Evolutionary conservation across 2,113 vertebrate species (phyloP), one percentile per base, ranked within the genome.

Genomic region (Meles meles): DNA sequence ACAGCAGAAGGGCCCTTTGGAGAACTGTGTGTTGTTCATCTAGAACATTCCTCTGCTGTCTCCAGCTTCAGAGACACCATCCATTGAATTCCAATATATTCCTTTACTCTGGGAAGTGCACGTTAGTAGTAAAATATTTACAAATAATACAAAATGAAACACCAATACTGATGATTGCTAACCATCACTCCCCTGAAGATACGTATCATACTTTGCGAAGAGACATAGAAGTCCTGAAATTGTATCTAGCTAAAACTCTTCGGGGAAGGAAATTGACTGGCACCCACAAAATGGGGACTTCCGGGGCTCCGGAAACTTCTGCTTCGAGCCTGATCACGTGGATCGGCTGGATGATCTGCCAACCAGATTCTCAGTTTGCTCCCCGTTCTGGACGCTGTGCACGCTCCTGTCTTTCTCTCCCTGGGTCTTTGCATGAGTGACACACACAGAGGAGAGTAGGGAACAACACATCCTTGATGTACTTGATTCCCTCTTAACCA

Each of bases 381-480:
- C 4, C 34, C 12, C 12, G 8, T n/a, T 42, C 57, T 4, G 3
- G 0, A 21, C 0, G 0, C 1, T 2, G 1, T 13, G 11, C 12
- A 25, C 6, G 63, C 57, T 29, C n/a, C 18, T 10, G 10, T 10
- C 17, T 37, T 6, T 0, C 17, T 8, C n/a, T 23, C 17, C 59
- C 27, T 25, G n/a, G 9, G 3, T 39, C 15, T 18, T 14, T 5
- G 0, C 1, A 0, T 34, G 57, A 84, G 2, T 25, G 49, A 55
- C 44, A 23, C 52, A 21, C 4, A 11, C 0, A 4, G 7, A 47
- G 29, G 1, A 1, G 7, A 18, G 14, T 63, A 49, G 77, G 42
- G 86, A 23, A 14, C 8, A 13, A 8, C 55, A 39, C 2, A 7
- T 17, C 71, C 18, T 2, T 11, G 37, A 42, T 12, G 69, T 83